Percentiles rank a stretch among this genome's conserved stretches.
These are phyloP conservation scores for Syngnathus scovelli DNA, from an alignment of 2,113 vertebrate genomes.

Conservation along the genomic window DNA sequence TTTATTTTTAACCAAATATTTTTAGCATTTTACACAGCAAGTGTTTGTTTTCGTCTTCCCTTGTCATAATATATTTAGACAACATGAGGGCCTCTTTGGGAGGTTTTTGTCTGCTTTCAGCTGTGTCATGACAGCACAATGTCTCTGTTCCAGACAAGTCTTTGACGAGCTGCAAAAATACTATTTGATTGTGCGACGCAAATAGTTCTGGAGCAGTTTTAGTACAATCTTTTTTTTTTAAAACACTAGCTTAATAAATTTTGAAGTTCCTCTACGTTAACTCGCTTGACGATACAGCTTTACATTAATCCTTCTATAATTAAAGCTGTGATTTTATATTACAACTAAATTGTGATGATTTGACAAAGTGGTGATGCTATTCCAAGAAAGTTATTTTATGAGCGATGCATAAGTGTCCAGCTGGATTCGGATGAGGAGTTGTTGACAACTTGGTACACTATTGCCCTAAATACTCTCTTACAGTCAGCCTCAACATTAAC, in stretches of 20 bases:
- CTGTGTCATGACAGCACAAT: conserved; percentile 34
- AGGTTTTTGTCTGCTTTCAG: conserved; percentile 33
- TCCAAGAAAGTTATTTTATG: neutral
- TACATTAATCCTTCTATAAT: neutral
- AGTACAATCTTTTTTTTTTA: conserved; percentile 4
- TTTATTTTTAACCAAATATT: conserved; percentile 1
- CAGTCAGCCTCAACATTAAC: neutral
- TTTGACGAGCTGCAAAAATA: conserved; percentile 11
- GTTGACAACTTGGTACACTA: neutral
- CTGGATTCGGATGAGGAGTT: neutral
- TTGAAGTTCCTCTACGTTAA: neutral
- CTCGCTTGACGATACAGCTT: neutral
- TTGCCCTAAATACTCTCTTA: neutral
- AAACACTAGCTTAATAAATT: neutral
- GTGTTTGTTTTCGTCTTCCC: conserved; percentile 23
- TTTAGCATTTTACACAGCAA: conserved; percentile 12
- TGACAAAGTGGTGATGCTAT: neutral
- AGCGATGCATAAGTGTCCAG: neutral
- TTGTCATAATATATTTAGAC: conserved; percentile 31
- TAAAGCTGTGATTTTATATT: neutral
- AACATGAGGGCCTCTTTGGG: conserved; percentile 13
- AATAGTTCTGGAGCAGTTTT: conserved; percentile 12
- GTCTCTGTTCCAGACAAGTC: conserved; percentile 19
- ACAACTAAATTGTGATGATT: neutral
- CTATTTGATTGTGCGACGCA: neutral